Evolutionary conservation across 2,888 invertebrate species (phyloP).

Genomic region (Heliconius hortense): DNA sequence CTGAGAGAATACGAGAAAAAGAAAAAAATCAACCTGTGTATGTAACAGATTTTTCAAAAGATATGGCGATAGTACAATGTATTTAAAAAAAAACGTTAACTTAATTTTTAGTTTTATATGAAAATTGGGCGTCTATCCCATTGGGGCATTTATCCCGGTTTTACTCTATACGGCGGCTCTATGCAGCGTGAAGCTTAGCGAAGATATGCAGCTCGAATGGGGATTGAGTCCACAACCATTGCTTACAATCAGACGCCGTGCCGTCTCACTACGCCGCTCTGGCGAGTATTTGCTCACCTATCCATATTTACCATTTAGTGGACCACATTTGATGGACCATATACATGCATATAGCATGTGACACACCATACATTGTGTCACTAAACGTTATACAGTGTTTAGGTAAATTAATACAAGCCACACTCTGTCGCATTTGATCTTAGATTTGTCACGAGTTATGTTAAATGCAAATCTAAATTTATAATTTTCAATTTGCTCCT

Average conservation of each 20-base stretch:
- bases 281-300: not conserved
- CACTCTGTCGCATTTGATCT: constrained; percentile 13
- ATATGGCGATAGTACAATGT: too few relatives aligned
- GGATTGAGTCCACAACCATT: not conserved
- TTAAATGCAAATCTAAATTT: constrained; percentile 10
- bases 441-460: constrained; percentile 2
- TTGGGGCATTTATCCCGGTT: too few relatives aligned
- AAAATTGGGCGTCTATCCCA: too few relatives aligned
- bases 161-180: too few relatives aligned
- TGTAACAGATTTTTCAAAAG: too few relatives aligned
- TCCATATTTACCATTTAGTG: not conserved
- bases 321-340: not conserved
- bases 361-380: constrained; percentile 34
- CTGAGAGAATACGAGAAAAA: too few relatives aligned
- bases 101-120: too few relatives aligned
- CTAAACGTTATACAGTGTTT: constrained; percentile 31
- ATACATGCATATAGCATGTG: constrained; percentile 31
- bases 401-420: constrained; percentile 35
- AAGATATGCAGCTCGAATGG: not conserved
- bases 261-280: not conserved
- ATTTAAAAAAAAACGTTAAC: too few relatives aligned
- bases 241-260: too few relatives aligned
- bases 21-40: too few relatives aligned
- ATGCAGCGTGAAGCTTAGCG: too few relatives aligned
- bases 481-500: not conserved